These are phyloP conservation scores for Scytalopus superciliaris DNA, from an alignment of 2,113 vertebrate species.

Conservation along the genomic window DNA sequence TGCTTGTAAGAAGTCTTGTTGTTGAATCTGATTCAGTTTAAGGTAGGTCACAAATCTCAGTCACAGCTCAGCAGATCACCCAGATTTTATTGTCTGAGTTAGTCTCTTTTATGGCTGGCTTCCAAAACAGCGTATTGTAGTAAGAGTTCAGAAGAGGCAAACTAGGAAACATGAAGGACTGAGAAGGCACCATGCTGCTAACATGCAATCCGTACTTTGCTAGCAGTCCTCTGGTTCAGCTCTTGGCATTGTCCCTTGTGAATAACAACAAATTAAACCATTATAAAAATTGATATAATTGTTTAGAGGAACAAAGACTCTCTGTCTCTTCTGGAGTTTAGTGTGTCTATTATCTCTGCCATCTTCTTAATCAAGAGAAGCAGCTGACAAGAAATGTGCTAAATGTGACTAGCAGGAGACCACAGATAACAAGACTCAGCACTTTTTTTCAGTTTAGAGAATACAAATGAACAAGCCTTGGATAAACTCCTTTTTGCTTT, in stretches of 20 bases:
- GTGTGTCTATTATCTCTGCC: neutral
- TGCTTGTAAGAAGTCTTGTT: slow-evolving; percentile 34
- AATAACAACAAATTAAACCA: slow-evolving; percentile 23
- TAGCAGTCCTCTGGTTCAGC: neutral
- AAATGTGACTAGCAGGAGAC: neutral
- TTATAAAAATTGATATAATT: slow-evolving; percentile 27
- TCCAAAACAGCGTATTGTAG: neutral
- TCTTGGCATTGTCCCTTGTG: neutral
- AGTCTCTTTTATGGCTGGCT: neutral
- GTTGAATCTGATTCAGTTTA: slow-evolving; percentile 44
- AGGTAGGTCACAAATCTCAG: slow-evolving; percentile 39
- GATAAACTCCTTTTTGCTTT: neutral
- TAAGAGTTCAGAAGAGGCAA: neutral
- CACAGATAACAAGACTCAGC: neutral
- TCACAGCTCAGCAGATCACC: slow-evolving; percentile 20
- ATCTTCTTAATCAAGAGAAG: slow-evolving; percentile 30
- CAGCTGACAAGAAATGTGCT: neutral
- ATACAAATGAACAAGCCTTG: neutral
- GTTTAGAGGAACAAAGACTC: slow-evolving; percentile 11
- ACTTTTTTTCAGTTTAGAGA: neutral
- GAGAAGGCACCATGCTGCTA: slow-evolving; percentile 46
- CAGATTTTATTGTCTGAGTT: slow-evolving; percentile 17
- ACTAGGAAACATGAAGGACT: neutral
- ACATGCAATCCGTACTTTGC: neutral
- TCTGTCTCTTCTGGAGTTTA: neutral